Conservation (phyloP, 2,797 vertebrate species). For the Helostoma temminkii region DNA sequence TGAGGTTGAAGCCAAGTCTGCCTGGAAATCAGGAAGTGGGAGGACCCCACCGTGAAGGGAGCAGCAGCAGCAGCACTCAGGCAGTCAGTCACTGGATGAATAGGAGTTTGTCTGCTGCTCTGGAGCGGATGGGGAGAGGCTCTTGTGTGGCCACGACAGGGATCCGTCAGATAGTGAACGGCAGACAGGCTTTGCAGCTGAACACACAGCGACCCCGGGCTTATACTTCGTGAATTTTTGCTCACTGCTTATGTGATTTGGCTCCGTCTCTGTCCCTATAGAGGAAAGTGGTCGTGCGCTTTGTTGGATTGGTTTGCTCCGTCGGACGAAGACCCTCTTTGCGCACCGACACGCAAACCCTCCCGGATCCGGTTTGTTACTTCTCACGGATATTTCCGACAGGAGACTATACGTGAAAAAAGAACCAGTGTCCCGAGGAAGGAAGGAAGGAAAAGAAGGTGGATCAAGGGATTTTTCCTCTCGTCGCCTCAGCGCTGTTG, state of each 20-base stretch:
- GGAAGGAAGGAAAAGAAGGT: slow-evolving; percentile 49
- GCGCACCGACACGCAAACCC: slow-evolving; percentile 64
- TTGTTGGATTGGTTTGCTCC: slow-evolving; percentile 79
- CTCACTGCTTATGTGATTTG: slow-evolving; percentile 44
- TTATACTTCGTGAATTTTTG: slow-evolving; percentile 40
- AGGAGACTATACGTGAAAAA: slow-evolving; percentile 67
- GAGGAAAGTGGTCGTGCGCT: slow-evolving; percentile 68
- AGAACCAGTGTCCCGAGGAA: slow-evolving; percentile 31
- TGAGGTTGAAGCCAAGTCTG: slow-evolving; percentile 72
- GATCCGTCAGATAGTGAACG: slow-evolving; percentile 54
- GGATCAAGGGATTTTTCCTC: slow-evolving; percentile 62
- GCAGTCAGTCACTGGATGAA: slow-evolving; percentile 80
- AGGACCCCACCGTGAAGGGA: slow-evolving; percentile 74
- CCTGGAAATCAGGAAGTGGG: slow-evolving; percentile 85
- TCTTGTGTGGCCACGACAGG: slow-evolving; percentile 60
- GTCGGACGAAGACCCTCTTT: slow-evolving; percentile 64
- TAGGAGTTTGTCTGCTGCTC: slow-evolving; percentile 81
- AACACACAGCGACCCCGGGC: slow-evolving; percentile 36
- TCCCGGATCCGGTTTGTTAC: slow-evolving; percentile 66
- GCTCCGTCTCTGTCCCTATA: slow-evolving; percentile 26
- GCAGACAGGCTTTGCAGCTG: slow-evolving; percentile 53
- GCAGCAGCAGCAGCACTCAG: slow-evolving; percentile 55
- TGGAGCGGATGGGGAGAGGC: slow-evolving; percentile 75
- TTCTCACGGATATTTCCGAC: slow-evolving; percentile 71
- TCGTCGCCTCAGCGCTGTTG: slow-evolving; percentile 62